Conservation (phyloP, 2,888 invertebrate species). For the Drosophila longiperda region DNA sequence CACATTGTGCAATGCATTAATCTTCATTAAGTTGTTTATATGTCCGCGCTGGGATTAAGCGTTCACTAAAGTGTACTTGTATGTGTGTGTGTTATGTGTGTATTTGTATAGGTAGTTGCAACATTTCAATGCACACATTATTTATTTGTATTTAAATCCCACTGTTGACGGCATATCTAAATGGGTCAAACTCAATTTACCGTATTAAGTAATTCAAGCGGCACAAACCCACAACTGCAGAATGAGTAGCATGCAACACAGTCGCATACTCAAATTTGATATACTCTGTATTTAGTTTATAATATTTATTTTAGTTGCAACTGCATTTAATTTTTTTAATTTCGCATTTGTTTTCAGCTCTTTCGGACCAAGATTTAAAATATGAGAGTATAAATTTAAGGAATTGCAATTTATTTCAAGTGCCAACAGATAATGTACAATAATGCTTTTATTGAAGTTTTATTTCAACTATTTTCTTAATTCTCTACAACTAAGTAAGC, state of each 20-base stretch:
- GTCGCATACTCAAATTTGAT: neutral
- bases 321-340: neutral
- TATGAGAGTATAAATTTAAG: neutral
- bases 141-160: slow-evolving; percentile 28
- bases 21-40: slow-evolving; percentile 67
- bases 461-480: neutral
- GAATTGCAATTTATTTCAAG: neutral
- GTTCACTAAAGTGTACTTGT: slow-evolving; percentile 4
- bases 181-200: slow-evolving; percentile 42
- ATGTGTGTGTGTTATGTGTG: neutral
- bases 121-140: slow-evolving; percentile 15
- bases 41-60: slow-evolving; percentile 38
- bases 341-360: neutral
- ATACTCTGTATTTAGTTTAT: slow-evolving; percentile 5
- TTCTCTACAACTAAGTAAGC: neutral
- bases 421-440: neutral
- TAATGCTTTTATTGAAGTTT: neutral
- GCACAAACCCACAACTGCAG: slow-evolving; percentile 14
- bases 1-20: slow-evolving; percentile 43
- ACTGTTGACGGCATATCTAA: neutral
- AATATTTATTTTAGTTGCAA: neutral
- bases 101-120: neutral
- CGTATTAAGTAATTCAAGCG: slow-evolving; percentile 43
- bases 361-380: neutral
- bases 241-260: neutral